These are phyloP conservation scores for Prolemur simus DNA, from an alignment of 2,113 vertebrate species.

Conservation along the genomic window DNA sequence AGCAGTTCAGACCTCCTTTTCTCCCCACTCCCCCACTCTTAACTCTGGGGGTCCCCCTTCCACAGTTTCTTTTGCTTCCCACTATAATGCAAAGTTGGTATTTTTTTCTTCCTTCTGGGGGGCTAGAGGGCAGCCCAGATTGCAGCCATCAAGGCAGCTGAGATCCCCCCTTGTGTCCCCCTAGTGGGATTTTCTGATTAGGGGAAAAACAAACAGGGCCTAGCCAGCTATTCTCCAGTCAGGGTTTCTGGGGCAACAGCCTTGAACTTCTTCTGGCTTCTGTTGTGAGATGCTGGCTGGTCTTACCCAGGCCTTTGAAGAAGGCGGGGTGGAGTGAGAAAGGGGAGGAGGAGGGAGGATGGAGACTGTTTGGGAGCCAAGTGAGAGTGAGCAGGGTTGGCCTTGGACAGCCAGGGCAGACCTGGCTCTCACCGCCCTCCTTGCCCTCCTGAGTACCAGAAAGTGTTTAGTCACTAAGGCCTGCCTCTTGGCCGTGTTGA, in stretches of 20 bases:
- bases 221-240: slow-evolving; percentile 55
- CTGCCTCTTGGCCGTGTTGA: not conserved
- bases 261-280: slow-evolving; percentile 68
- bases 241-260: slow-evolving; percentile 77
- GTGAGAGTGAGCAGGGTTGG: not conserved
- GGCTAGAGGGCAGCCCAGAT: not conserved
- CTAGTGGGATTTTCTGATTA: slow-evolving; percentile 54
- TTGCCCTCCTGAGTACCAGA: not conserved
- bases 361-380: slow-evolving; percentile 6
- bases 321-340: not conserved
- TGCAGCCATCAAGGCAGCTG: not conserved
- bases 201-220: slow-evolving; percentile 55
- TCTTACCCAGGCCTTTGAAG: slow-evolving; percentile 48
- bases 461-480: slow-evolving; percentile 52
- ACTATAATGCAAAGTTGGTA: not conserved
- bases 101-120: slow-evolving; percentile 16
- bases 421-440: not conserved
- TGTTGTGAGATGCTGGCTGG: slow-evolving; percentile 61
- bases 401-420: not conserved
- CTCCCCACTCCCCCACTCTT: not conserved
- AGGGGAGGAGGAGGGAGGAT: not conserved
- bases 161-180: slow-evolving; percentile 17
- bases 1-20: not conserved
- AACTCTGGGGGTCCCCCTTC: too few relatives aligned
- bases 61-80: not conserved